Evolutionary conservation across 2,113 vertebrate species (phyloP).

Genomic region (Hemiscyllium ocellatum): DNA sequence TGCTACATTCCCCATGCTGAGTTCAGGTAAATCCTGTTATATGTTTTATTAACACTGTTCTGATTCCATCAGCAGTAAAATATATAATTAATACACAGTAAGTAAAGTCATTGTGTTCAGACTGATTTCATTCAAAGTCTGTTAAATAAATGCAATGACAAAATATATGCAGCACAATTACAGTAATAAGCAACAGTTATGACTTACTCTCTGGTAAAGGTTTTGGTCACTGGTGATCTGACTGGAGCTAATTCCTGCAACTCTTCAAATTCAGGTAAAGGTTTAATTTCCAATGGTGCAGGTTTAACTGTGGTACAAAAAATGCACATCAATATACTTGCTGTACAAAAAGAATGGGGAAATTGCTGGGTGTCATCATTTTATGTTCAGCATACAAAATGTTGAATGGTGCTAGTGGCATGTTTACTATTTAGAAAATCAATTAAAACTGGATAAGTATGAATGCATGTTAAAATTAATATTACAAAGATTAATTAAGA

Average conservation of each 20-base stretch:
- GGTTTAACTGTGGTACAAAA: constrained; percentile 69
- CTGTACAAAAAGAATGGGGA: not conserved
- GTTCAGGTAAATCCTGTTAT: not conserved
- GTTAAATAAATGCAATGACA: not conserved
- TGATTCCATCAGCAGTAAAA: not conserved
- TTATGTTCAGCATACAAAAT: constrained; percentile 40
- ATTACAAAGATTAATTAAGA: not conserved
- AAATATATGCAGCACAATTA: constrained; percentile 11
- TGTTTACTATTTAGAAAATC: constrained; percentile 44
- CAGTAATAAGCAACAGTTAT: not conserved
- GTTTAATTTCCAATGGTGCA: constrained; percentile 91
- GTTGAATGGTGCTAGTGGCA: constrained; percentile 39
- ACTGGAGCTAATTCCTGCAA: constrained; percentile 72
- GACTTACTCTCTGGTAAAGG: constrained; percentile 95
- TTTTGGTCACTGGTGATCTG: constrained; percentile 91
- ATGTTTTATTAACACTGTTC: not conserved
- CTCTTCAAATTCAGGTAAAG: constrained; percentile 89
- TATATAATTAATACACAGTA: not conserved
- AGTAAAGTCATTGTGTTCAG: not conserved
- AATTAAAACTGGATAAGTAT: not conserved
- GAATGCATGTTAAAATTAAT: not conserved
- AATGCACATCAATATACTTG: constrained; percentile 31
- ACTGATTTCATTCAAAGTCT: not conserved
- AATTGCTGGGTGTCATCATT: not conserved
- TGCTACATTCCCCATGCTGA: not conserved